Base-by-base conservation (phyloP, 1,140 invertebrate species). In the Drosophila ficusphila region DNA sequence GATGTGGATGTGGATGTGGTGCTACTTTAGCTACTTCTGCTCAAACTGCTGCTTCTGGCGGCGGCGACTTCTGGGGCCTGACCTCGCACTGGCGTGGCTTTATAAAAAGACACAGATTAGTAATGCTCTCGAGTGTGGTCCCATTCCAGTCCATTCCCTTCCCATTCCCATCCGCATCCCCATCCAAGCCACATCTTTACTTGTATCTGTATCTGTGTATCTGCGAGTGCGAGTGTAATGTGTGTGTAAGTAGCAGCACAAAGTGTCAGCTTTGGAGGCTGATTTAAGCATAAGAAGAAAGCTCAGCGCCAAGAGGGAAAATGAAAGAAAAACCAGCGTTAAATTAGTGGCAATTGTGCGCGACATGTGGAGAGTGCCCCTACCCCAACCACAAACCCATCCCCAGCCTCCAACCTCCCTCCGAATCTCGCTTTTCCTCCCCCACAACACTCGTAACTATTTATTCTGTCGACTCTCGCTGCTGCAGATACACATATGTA, bases 321-420 rank as follows among this genome's bases (percentile, higher is more conserved):
- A 77, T 51, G 46, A 78, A 68, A 83, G 77, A 82, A 73, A 73
- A 73, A 36, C 42, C 70, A 86, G 73, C 68, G 81, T 81, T 86
- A 86, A 86, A 86, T 86, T 86, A 86, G 81, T 88, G 82, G 81
- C 81, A 86, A 86, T 86, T 86, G 81, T 86, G 72, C 77, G 82
- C 81, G 76, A 86, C 81, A 88, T 86, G 76, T 69, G 76, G 74
- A 73, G 70, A 61, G 54, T 72, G 47, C 19, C 47, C 47, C 19
- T 29, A 34, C 25, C 42, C 67, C 47, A 68, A n/a, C n/a, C n/a
- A n/a, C n/a, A n/a, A n/a, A n/a, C n/a, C n/a, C n/a, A n/a, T n/a
- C n/a, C n/a, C n/a, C n/a, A n/a, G n/a, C 29, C 31, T 25, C 27
- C 41, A 42, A 18, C 29, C 23, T 14, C 16, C 18, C 12, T 31